Evolutionary conservation across 2,888 invertebrate species (phyloP), one percentile per base, ranked within the genome.

Genomic region (Zelleria hepariella): DNA sequence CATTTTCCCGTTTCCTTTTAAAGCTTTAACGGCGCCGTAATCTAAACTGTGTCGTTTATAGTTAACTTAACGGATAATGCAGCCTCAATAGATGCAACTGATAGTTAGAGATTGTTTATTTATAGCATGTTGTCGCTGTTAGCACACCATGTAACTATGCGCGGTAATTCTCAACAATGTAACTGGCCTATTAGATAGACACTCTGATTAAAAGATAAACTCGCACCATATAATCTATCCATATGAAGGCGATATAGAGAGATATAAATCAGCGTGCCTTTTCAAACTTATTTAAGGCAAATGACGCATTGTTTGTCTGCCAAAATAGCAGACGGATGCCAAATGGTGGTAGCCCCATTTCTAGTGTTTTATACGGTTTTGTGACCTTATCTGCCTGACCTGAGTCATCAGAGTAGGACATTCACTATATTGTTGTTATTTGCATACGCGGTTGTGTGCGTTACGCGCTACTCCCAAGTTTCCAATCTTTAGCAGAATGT

Each of bases 21-120:
- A 42, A 54, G 2, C 53, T 23, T 42, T 56, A 59, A 59, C 55
- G 54, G 59, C 47, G 54, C 25, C 54, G 2, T 54, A 26, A 18
- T 18, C 5, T 18, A 18, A 54, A 18, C 25, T 25, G 7, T 54
- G 25, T 54, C 47, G 15, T 10, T 15, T 42, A 42, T 1, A 2
- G 10, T 5, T 42, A 15, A 25, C 25, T 54, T 26, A 27, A 25
- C 54, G 27, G 54, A 54, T 26, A 18, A 54, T 8, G 18, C 21
- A 42, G 32, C 15, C 32, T 42, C 15, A 3, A 42, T 15, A 42
- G 32, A 42, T 42, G 10, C 3, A 10, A 32, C 1, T 42, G 15
- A 15, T 2, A 15, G 4, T 42, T 42, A 42, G 32, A 42, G 7
- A 5, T 26, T 26, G 10, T 32, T 15, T 42, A 42, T 42, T 42